Evolutionary conservation across 2,888 invertebrate genomes (phyloP), one percentile per base, ranked within the genome.

Genomic region (Catocala nupta): DNA sequence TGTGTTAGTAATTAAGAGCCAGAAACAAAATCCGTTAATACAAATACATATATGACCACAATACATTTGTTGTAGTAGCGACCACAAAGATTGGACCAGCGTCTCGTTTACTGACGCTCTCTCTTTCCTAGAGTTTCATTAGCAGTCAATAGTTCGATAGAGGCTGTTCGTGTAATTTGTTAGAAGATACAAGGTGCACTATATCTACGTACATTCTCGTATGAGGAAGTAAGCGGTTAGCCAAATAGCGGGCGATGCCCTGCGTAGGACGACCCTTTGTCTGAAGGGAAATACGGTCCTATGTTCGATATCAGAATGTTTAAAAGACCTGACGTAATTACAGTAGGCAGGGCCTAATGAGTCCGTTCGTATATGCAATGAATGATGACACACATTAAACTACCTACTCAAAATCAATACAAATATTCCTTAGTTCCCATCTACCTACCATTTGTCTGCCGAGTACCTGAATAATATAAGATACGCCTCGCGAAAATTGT

Each of bases 181-280:
- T 50, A 59, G 63, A 66, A 62, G 57, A 65, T 50, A 69, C 70
- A 63, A 75, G 79, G 75, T 78, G 64, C 69, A 72, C 66, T 77
- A 16, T 47, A 25, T 42, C n/a, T 54, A 59, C 39, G 33, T 36
- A 45, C 36, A 11, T 33, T 47, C 74, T 73, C 73, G 71, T 77
- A 77, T 63, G 65, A 82, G 86, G 88, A 89, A 86, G 80, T 74
- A 73, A 70, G 68, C 77, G 78, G 88, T 90, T 86, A 80, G 81
- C 71, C 78, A 68, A 82, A 80, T 75, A 70, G 77, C 84, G 88
- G 88, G 78, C 89, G 86, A 84, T 85, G 90, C 83, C 85, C 90
- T 88, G 90, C 88, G 90, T 89, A 90, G 90, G 90, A 68, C 73
- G 89, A 85, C 86, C 88, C 89, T 89, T 86, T 82, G 87, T 86